phyloP scores from a whole-genome alignment of 2,113 vertebrate species.

The Pseudorasbora parva region DNA sequence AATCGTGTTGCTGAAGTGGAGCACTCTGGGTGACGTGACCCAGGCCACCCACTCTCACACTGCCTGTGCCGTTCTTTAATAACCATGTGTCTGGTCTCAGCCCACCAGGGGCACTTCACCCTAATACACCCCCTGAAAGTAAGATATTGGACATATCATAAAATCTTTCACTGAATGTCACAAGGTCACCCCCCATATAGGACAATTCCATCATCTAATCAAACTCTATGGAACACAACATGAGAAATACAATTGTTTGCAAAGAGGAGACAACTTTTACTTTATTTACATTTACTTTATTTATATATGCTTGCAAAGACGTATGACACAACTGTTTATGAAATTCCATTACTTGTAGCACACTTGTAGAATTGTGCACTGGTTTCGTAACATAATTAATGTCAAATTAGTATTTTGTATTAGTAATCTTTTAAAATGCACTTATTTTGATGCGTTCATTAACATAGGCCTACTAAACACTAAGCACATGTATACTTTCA shows the following conservation, averaged over 20 bases:
- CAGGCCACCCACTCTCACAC: background rate
- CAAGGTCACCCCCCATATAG: background rate
- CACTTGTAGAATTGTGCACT: too few relatives aligned
- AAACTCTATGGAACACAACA: background rate
- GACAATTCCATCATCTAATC: background rate
- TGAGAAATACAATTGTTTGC: background rate
- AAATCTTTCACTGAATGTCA: background rate
- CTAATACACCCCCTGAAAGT: slow-evolving; percentile 18
- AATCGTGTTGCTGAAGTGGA: slow-evolving; percentile 37
- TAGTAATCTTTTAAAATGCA: too few relatives aligned
- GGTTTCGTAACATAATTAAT: too few relatives aligned
- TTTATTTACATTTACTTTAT: too few relatives aligned
- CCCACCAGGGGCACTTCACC: slow-evolving; percentile 36
- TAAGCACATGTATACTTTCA: too few relatives aligned
- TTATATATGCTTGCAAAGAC: too few relatives aligned
- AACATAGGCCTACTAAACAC: too few relatives aligned
- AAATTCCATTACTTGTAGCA: too few relatives aligned
- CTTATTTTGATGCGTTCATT: too few relatives aligned
- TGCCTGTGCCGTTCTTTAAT: slow-evolving; percentile 1
- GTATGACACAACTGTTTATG: too few relatives aligned
- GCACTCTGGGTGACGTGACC: background rate
- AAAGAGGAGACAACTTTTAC: too few relatives aligned
- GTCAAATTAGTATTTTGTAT: too few relatives aligned
- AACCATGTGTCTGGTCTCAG: slow-evolving; percentile 37
- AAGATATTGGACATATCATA: slow-evolving; percentile 8